Base-by-base conservation (phyloP, 2,888 invertebrate genomes). In the Desoria tigrina region DNA sequence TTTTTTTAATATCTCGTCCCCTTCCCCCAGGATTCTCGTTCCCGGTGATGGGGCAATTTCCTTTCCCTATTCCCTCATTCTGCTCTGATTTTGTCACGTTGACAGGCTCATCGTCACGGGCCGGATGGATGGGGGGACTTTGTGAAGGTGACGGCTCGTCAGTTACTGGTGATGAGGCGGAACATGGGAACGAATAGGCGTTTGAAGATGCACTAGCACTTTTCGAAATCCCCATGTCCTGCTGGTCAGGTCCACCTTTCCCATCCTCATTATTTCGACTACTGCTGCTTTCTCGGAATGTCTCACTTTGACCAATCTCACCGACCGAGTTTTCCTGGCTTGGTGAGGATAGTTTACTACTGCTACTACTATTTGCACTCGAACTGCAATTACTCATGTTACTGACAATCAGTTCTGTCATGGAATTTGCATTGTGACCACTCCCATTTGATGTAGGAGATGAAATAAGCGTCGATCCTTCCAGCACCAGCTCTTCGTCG, bases 21-120 rank as follows among this genome's bases (percentile, higher is more conserved):
- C 51, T 4, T 1, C 50, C 51, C 24, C 24, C 18, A 7, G n/a
- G 14, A 56, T 56, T 39, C 21, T 56, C 42, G 39, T 42, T 24
- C 21, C 26, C 14, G 24, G 26, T 18, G 45, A 26, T 16, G 42
- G 57, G 18, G 32, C 55, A 55, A 57, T 57, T 57, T 57, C 57
- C 51, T 28, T 26, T 55, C 18, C 14, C 11, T 2, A 32, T n/a
- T 16, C 11, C 28, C 7, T 32, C 55, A 6, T 4, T 32, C 4
- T 16, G 21, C 7, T 45, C 28, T 26, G 55, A 28, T 55, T 55
- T 28, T 55, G 55, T 55, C 55, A 55, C 7, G 2, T 26, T 55
- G 55, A 55, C 55, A 55, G 55, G n/a, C 57, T 57, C 57, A 37
- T 51, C 51, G 24, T 51, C 45, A 18, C 21, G 4, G 16, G 9